Evolutionary conservation across 2,888 invertebrate genomes (phyloP).

Genomic region (Eupithecia vulgata): DNA sequence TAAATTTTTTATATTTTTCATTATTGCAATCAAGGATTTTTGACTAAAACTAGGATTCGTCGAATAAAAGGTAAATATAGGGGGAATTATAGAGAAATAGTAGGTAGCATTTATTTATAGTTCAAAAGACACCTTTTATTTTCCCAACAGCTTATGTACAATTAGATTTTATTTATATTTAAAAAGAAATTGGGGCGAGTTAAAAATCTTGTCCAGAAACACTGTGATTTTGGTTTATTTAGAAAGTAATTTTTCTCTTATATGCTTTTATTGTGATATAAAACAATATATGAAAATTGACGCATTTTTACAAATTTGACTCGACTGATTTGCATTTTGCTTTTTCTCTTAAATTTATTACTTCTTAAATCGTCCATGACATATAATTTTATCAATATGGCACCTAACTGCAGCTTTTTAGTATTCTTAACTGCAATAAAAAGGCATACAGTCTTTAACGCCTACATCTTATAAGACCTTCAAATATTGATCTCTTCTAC

Average conservation of each 20-base stretch:
- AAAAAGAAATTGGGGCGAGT: conserved; percentile 74
- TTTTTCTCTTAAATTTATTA: conserved; percentile 45
- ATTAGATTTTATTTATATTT: conserved; percentile 77
- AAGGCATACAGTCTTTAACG: conserved; percentile 12
- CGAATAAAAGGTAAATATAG: conserved; percentile 57
- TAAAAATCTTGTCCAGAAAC: conserved; percentile 76
- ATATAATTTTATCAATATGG: conserved; percentile 38
- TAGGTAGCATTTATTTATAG: conserved; percentile 72
- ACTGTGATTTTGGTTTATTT: conserved; percentile 84
- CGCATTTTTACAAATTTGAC: conserved; percentile 57
- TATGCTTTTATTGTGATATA: conserved; percentile 81
- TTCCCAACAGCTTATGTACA: conserved; percentile 66
- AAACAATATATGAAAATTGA: conserved; percentile 65
- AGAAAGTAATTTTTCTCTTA: conserved; percentile 73
- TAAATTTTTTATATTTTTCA: conserved; percentile 81
- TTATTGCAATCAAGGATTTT: conserved; percentile 78
- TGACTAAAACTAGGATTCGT: conserved; percentile 68
- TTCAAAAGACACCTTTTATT: conserved; percentile 77
- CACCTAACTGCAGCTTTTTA: conserved; percentile 38
- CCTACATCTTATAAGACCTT: conserved; percentile 20
- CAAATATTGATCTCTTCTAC: conserved; percentile 25
- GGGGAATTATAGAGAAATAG: conserved; percentile 67
- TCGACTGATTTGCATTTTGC: conserved; percentile 72
- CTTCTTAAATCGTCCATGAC: conserved; percentile 40
- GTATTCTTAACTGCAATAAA: conserved; percentile 5